Base-by-base conservation (phyloP, 2,113 vertebrate species). In the Corvus cornix region DNA sequence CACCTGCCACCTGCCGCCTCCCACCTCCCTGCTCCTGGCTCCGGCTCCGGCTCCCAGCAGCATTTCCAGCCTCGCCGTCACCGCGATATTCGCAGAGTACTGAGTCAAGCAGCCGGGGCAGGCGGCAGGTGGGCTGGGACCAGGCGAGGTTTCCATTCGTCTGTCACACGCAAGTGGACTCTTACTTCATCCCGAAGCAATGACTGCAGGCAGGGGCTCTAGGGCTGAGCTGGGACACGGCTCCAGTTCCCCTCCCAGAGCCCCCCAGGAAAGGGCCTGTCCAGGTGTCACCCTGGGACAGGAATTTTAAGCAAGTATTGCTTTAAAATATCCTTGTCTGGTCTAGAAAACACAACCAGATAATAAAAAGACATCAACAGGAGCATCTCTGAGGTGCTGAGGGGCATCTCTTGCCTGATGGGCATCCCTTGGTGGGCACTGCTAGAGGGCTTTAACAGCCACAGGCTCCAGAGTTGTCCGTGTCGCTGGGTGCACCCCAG, bases 141-240 rank as follows among this genome's bases (percentile, higher is more conserved):
- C 35, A 4, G 73, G 33, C 37, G 55, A 56, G 59, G 17, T 81
- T 94, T 91, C 79, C 74, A 55, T 11, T 60, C 26, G 44, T 84
- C 85, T 51, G 56, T 33, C 9, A 10, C 70, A 66, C 63, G 1
- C 91, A 96, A 93, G 73, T 12, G 5, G 82, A 24, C 16, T 1
- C 74, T 96, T 87, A 96, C 94, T 91, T 96, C 96, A 96, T 60
- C 67, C 74, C 8, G 1, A 28, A 96, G 80, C 67, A 90, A 97
- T 91, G 96, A 75, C 51, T 7, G 49, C 69, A 58, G 79, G 44
- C 49, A 73, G 78, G 69, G 44, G 59, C 10, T 79, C 13, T 0
- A 1, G 67, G 49, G 24, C 30, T 1, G 0, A 56, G 28, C 48
- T 13, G 24, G 70, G 69, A 30, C 41, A 28, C 0, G 0, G 51